A percentile compares a stretch with the other conserved stretches of the same genome.
Evolutionary conservation across 2,888 invertebrate species (phyloP).

Genomic region (Eupsilia transversa): DNA sequence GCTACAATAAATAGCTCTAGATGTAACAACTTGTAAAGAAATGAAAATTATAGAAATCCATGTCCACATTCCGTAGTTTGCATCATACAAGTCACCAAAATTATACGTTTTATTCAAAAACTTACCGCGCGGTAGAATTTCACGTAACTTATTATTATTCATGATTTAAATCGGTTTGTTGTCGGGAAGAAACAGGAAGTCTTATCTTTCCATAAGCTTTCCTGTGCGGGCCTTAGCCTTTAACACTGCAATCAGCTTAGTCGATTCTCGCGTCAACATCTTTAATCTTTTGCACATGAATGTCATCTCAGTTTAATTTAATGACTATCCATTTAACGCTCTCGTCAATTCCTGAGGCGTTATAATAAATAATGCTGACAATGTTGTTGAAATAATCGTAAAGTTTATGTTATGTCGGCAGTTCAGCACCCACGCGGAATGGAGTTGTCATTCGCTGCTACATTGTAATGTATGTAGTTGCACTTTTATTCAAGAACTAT

Average conservation of each 20-base stretch:
- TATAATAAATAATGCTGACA: constrained; percentile 59
- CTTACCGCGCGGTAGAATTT: neutral
- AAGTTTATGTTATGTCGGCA: constrained; percentile 60
- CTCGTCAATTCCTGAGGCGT: constrained; percentile 50
- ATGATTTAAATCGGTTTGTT: neutral
- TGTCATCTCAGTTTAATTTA: constrained; percentile 36
- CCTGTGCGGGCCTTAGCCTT: neutral
- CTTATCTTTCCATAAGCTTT: neutral
- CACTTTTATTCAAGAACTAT: constrained; percentile 5
- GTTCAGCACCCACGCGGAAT: constrained; percentile 63
- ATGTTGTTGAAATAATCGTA: constrained; percentile 63
- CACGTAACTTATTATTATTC: neutral
- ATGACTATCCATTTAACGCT: constrained; percentile 20
- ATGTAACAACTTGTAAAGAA: neutral
- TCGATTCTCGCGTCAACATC: neutral
- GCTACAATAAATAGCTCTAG: neutral
- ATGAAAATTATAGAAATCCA: neutral
- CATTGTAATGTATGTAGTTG: constrained; percentile 40
- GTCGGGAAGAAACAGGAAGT: neutral
- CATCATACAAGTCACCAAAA: neutral
- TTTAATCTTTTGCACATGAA: constrained; percentile 1
- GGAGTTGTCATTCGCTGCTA: constrained; percentile 53
- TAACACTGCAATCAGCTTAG: neutral
- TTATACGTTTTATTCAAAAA: neutral
- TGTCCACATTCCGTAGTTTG: neutral